These are phyloP conservation scores for Agonopterix subpropinquella DNA, from an alignment of 2,888 invertebrate species.

Conservation along the genomic window DNA sequence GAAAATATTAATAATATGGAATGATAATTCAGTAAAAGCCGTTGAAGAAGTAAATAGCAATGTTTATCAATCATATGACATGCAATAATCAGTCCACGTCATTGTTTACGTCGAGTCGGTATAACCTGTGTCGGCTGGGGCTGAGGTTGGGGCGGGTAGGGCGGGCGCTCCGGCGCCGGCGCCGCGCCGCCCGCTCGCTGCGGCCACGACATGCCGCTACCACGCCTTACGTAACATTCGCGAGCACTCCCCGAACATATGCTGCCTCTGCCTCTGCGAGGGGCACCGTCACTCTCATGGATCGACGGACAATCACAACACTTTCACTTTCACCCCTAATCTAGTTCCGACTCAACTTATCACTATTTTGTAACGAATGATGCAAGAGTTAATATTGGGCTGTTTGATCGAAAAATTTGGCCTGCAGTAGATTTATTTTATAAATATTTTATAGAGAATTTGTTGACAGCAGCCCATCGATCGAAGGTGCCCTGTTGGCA, in stretches of 20 bases:
- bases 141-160: slow-evolving; percentile 40
- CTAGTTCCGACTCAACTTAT: background rate
- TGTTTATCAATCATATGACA: slow-evolving; percentile 33
- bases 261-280: slow-evolving; percentile 37
- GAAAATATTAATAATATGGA: background rate
- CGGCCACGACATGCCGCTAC: slow-evolving; percentile 69
- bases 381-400: background rate
- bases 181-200: slow-evolving; percentile 49
- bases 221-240: slow-evolving; percentile 69
- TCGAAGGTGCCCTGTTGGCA: slow-evolving; percentile 76
- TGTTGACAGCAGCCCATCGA: slow-evolving; percentile 71
- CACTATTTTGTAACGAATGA: background rate
- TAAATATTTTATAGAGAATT: slow-evolving; percentile 46
- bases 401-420: slow-evolving; percentile 1
- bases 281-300: slow-evolving; percentile 58
- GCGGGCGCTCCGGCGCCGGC: slow-evolving; percentile 37
- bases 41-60: background rate
- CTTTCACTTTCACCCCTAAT: slow-evolving; percentile 51
- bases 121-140: slow-evolving; percentile 44
- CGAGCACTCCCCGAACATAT: slow-evolving; percentile 46
- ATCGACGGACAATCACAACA: slow-evolving; percentile 38
- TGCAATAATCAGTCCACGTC: slow-evolving; percentile 45
- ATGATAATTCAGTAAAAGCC: background rate
- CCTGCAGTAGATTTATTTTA: slow-evolving; percentile 30
- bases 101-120: slow-evolving; percentile 58